These are phyloP conservation scores for Ectobius pallidus DNA, from an alignment of 2,888 invertebrate genomes.

Conservation along the genomic window DNA sequence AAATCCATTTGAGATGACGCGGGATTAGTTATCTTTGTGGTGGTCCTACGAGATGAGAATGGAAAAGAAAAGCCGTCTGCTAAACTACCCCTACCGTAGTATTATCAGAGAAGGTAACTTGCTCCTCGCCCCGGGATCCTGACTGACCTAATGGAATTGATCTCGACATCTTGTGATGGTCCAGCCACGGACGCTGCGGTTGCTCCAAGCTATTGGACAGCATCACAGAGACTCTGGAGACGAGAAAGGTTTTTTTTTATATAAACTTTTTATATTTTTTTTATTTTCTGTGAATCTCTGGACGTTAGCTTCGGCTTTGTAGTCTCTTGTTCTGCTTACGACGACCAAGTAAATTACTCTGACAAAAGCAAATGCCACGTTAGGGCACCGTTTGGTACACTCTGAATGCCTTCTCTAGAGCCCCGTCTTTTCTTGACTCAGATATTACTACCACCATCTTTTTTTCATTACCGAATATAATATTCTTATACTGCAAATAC, in stretches of 20 bases:
- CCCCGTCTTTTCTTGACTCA: too few species aligned
- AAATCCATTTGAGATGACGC: constrained; percentile 34
- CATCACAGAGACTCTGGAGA: constrained; percentile 18
- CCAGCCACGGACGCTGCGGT: constrained; percentile 15
- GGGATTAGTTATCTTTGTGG: constrained; percentile 32
- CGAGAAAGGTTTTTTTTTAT: constrained; percentile 25
- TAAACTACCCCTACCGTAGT: neutral
- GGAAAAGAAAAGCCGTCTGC: constrained; percentile 5
- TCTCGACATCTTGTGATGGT: constrained; percentile 30
- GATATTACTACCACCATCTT: too few species aligned
- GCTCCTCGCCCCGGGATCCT: constrained; percentile 29
- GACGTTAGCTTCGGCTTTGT: constrained; percentile 26
- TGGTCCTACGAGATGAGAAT: neutral
- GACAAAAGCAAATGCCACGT: constrained; percentile 32
- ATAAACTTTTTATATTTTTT: constrained; percentile 18
- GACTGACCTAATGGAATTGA: constrained; percentile 29
- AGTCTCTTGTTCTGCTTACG: constrained; percentile 17
- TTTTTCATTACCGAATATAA: too few species aligned
- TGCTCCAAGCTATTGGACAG: constrained; percentile 23
- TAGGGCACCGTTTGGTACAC: neutral
- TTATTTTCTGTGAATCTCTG: constrained; percentile 33
- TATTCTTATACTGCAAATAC: too few species aligned
- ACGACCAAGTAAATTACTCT: constrained; percentile 30
- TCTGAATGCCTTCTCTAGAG: too few species aligned
- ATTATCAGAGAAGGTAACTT: constrained; percentile 21